Base-by-base conservation (phyloP, 2,797 vertebrate species). In the Muscicapa comitata region DNA sequence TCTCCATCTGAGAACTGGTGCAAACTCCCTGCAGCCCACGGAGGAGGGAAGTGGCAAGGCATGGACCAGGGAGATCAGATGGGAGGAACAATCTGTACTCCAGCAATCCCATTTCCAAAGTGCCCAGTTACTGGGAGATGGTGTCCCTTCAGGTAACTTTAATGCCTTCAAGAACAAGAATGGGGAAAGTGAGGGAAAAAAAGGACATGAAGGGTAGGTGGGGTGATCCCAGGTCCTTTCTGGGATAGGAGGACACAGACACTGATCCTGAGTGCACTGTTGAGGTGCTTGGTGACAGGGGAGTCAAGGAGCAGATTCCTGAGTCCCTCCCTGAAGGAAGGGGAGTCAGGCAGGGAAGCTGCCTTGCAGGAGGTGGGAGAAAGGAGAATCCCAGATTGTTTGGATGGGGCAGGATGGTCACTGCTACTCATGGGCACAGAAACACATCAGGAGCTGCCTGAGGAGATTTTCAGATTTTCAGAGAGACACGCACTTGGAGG, bases 251-350 rank as follows among this genome's bases (percentile, higher is more conserved):
- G 15, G 31, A 53, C 17, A 13, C 11, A 29, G 53, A 18, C 5
- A 7, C 5, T 70, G 9, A 7, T 11, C 13, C 12, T 3, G 1
- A 25, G 16, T 11, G 23, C 51, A 43, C 0, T 1, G 11, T 2
- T 79, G 65, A 50, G 33, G 21, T 80, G 12, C 2, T 1, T 23
- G 40, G 25, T 7, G 19, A 33, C 1, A n/a, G 2, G 17, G 6
- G 6, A 55, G 24, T 28, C 9, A 9, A 57, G 62, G 17, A 58
- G 10, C 28, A 26, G 35, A 23, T 58, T 82, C 23, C 47, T 28
- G 35, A 21, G 26, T 50, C 31, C 15, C 31, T 86, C 19, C 12
- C 13, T 4, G n/a, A n/a, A 31, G 37, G 25, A 82, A 47, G 9
- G 12, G 10, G 26, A 86, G 11, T 31, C 11, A 23, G 37, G 45